These are phyloP conservation scores for Prionchulus punctatus DNA, from an alignment of 2,888 invertebrate species.

Conservation along the genomic window DNA sequence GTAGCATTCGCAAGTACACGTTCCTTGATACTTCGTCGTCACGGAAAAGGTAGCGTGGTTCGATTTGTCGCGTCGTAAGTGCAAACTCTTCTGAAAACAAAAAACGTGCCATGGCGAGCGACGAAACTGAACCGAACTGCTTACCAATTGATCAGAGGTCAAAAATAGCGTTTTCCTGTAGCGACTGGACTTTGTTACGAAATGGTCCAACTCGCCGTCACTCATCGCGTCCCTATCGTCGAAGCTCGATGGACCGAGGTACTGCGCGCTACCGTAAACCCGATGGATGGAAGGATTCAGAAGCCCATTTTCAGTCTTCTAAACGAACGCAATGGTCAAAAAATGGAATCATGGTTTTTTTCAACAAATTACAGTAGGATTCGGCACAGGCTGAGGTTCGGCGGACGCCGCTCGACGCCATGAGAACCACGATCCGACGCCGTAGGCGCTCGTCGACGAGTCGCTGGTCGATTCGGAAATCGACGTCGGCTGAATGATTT, in stretches of 20 bases:
- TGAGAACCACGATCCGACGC: slow-evolving; percentile 44
- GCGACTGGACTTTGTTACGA: slow-evolving; percentile 31
- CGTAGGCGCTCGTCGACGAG: slow-evolving; percentile 13
- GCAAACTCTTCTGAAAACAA: too few relatives aligned
- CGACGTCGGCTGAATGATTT: too few relatives aligned
- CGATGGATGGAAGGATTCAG: too few relatives aligned
- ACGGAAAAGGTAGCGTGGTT: slow-evolving; percentile 85
- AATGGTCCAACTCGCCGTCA: slow-evolving; percentile 17
- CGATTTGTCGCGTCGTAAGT: neutral
- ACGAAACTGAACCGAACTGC: too few relatives aligned
- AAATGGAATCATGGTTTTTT: too few relatives aligned
- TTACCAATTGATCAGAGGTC: slow-evolving; percentile 81
- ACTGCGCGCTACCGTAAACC: too few relatives aligned
- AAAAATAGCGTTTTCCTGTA: slow-evolving; percentile 76
- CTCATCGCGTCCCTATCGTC: neutral
- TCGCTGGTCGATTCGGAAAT: neutral
- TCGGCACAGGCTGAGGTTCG: too few relatives aligned
- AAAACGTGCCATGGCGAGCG: too few relatives aligned
- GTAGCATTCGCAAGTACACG: slow-evolving; percentile 83
- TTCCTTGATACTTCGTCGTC: slow-evolving; percentile 96
- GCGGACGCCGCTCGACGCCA: slow-evolving; percentile 33
- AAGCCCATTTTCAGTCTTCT: too few relatives aligned
- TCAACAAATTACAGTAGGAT: too few relatives aligned
- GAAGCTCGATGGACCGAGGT: too few relatives aligned
- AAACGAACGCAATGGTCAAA: too few relatives aligned